Conservation (phyloP, 2,888 invertebrate species). For the Galeruca laticollis region DNA sequence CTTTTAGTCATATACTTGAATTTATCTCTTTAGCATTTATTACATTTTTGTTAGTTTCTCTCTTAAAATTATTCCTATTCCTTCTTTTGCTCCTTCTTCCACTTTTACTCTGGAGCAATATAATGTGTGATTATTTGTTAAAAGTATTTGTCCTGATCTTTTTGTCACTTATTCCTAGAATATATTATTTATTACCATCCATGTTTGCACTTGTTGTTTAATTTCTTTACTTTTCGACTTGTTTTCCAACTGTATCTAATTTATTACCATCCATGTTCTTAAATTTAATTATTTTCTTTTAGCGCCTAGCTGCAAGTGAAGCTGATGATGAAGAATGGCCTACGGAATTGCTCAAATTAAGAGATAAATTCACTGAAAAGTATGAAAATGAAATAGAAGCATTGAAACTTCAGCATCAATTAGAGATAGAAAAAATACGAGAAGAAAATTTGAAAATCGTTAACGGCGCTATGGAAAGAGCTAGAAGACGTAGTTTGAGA, state of each 20-base stretch:
- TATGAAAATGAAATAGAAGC: constrained; percentile 73
- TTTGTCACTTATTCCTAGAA: no score
- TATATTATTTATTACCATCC: no score
- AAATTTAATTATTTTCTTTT: constrained; percentile 36
- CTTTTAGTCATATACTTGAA: no score
- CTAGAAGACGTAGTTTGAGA: constrained; percentile 58
- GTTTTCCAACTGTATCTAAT: constrained; percentile 1
- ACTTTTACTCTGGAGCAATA: no score
- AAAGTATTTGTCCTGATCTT: no score
- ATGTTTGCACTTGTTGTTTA: no score
- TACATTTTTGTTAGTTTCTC: no score
- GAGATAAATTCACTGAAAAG: constrained; percentile 79
- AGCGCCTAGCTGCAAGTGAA: constrained; percentile 79
- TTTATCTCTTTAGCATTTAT: no score
- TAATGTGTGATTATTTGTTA: no score
- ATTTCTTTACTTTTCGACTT: no score
- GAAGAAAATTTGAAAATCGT: constrained; percentile 59
- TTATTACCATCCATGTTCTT: neutral
- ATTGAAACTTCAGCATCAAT: constrained; percentile 70
- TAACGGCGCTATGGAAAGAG: constrained; percentile 60
- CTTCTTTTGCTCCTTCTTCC: no score
- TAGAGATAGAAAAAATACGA: constrained; percentile 71
- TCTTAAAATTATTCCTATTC: no score
- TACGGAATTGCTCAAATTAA: constrained; percentile 77
- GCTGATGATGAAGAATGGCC: constrained; percentile 82